phyloP scores from a whole-genome alignment of 2,888 invertebrate species.

The Pachydiplax longipennis region DNA sequence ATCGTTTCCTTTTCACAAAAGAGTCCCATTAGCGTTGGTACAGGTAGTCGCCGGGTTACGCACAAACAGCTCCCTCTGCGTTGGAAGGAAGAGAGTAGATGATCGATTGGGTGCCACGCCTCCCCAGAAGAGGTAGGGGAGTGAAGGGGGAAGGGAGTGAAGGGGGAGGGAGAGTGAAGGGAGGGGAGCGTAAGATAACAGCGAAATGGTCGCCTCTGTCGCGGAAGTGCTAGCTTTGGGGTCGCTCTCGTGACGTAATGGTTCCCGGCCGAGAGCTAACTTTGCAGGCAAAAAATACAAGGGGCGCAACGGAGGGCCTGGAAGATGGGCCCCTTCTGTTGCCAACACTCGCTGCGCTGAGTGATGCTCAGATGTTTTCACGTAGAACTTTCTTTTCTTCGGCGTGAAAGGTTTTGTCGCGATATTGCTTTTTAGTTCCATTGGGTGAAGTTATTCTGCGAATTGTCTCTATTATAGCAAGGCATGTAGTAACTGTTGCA shows the following conservation, averaged over 20 bases:
- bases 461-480: too few species aligned
- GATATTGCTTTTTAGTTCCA: too few species aligned
- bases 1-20: background rate
- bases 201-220: conserved; percentile 9
- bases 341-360: too few species aligned
- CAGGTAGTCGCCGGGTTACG: background rate
- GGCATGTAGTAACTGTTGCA: too few species aligned
- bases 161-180: background rate
- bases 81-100: too few species aligned
- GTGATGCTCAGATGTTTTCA: too few species aligned
- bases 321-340: too few species aligned
- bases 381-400: too few species aligned
- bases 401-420: too few species aligned
- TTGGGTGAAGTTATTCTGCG: too few species aligned
- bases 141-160: background rate
- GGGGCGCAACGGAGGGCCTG: too few species aligned
- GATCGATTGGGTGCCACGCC: background rate
- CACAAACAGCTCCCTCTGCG: background rate
- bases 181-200: conserved; percentile 3
- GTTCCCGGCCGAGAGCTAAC: background rate
- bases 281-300: background rate
- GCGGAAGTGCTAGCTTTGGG: background rate
- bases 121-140: background rate
- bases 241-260: background rate
- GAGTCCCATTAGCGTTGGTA: background rate